Evolutionary conservation across 2,888 invertebrate genomes (phyloP).

Genomic region (Cetonia aurata): DNA sequence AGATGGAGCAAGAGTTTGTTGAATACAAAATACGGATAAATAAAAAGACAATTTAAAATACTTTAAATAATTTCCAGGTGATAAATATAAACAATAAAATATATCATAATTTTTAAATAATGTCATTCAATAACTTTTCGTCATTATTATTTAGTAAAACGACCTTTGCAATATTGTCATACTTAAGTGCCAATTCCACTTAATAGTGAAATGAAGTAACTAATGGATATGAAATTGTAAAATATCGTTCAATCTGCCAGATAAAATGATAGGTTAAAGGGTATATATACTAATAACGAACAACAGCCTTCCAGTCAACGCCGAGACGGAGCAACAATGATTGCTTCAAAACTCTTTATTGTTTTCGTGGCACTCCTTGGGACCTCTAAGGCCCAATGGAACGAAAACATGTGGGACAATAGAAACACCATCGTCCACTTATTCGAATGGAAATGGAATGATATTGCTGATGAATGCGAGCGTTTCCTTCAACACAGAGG

Average conservation of each 20-base stretch:
- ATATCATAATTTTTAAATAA: no score
- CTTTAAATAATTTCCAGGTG: no score
- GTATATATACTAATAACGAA: background rate
- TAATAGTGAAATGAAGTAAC: background rate
- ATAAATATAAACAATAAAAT: no score
- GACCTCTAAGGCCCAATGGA: slow-evolving; percentile 63
- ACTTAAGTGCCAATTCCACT: no score
- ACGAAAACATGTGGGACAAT: slow-evolving; percentile 71
- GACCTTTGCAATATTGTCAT: no score
- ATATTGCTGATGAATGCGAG: slow-evolving; percentile 86
- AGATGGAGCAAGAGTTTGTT: no score
- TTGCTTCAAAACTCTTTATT: background rate
- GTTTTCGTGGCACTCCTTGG: slow-evolving; percentile 23
- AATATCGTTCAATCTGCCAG: background rate
- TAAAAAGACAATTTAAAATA: no score
- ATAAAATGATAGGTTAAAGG: background rate
- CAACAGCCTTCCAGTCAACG: background rate
- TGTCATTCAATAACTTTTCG: no score
- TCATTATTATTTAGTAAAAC: no score
- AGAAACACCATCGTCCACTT: slow-evolving; percentile 79
- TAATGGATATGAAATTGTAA: slow-evolving; percentile 4
- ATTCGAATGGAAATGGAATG: slow-evolving; percentile 87
- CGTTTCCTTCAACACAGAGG: slow-evolving; percentile 79
- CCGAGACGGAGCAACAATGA: background rate
- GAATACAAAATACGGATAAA: no score